Evolutionary conservation across 2,888 invertebrate genomes (phyloP), one percentile per base, ranked within the genome.

Genomic region (Drosophila hawaiiensis): DNA sequence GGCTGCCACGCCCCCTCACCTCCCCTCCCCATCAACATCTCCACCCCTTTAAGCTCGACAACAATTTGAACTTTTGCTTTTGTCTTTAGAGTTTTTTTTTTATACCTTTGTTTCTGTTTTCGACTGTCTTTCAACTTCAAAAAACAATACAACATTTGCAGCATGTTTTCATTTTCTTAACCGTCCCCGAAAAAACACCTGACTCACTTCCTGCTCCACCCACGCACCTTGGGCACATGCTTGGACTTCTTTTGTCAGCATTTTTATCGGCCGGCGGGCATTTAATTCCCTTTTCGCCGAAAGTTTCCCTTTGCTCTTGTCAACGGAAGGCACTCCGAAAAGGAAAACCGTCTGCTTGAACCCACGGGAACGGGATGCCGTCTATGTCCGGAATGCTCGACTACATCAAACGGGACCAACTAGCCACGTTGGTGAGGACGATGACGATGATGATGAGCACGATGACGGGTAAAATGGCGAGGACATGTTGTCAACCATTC

Each of bases 401-500:
- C 66, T 66, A 81, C 79, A 81, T 83, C 82, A 82, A 82, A 82
- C 81, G 39, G 68, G 60, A 77, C 54, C 52, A 55, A 54, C 50
- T 47, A 47, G 69, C 41, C 56, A 49, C 59, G 61, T 54, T 63
- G 68, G 25, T 58, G 52, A 62, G 67, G 82, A 80, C 74, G 28
- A 19, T 19, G 50, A 28, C 37, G 66, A 56, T 59, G 68, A 61
- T 56, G 68, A 29, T 61, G 62, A 59, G 62, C 80, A 78, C 75
- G n/a, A 52, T 52, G 62, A 59, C 35, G 68, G 43, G 43, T 63
- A 53, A 64, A 67, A 55, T 68, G 70, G 31, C 64, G 59, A 62
- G 72, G 81, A 81, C 79, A 82, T 79, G 83, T 82, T 82, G 80
- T 83, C 83, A 83, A 69, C 81, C 70, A 83, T 76, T 78, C 68